Base-by-base conservation (phyloP, 1,140 invertebrate genomes). In the Caenorhabditis briggsae region DNA sequence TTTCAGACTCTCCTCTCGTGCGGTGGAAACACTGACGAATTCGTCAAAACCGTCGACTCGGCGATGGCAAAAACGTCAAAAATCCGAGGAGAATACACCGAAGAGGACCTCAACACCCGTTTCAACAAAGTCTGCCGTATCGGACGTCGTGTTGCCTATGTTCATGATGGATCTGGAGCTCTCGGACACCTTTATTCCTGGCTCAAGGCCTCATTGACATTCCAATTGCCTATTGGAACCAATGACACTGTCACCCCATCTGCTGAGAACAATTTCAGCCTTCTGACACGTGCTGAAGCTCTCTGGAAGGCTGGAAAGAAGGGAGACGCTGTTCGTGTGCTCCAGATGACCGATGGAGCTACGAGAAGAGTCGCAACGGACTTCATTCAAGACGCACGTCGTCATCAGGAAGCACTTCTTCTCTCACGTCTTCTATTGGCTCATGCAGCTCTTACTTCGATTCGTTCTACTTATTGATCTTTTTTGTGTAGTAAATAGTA, bases 341-440 rank as follows among this genome's bases (percentile, higher is more conserved):
- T 85, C 18, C 53, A 85, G 58, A 25, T 70, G 46, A 85, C 84
- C 25, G 46, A 85, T 14, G 84, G 84, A 16, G 61, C 84, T 25
- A 74, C 65, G 43, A 74, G 65, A 56, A 55, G 84, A 33, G 58
- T 85, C 16, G 46, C 84, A 16, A 33, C 61, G 16, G 86, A 87
- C 46, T 87, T 84, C 82, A 84, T 87, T 56, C 16, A 43, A 8
- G 86, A 87, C 61, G 83, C 74, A 18, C 86, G 86, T 50, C 83
- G 82, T 78, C 86, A 87, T 25, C 55, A 84, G 18, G 86, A 87
- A 46, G 95, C 96, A n/a, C 94, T 95, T 91, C 96, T 97, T 93
- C 96, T 96, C 25, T 95, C 96, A 18, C 95, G 96, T 89, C 95
- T 95, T 2, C 93, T 98, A 23, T 94, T 96, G 93, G 95, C 96